A percentile compares a stretch with the other conserved stretches of the same genome.
These are phyloP conservation scores for Harlomillsia oculata DNA, from an alignment of 1,140 invertebrate genomes.

Conservation along the genomic window DNA sequence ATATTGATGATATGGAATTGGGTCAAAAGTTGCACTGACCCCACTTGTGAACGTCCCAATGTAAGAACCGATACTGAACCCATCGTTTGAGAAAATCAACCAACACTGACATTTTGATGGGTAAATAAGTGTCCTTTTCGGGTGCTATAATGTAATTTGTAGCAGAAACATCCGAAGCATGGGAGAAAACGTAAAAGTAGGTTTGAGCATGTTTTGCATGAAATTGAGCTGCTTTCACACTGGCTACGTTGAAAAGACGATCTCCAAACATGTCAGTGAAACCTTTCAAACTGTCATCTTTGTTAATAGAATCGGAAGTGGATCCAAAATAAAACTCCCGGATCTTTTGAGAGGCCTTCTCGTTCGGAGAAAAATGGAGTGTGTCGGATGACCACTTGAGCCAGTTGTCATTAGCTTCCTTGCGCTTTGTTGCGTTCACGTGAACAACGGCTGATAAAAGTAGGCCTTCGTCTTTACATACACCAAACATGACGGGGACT, in stretches of 20 bases:
- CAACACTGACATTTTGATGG: too few relatives aligned
- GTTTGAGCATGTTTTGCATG: conserved; percentile 8
- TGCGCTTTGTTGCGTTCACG: neutral
- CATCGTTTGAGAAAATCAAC: too few relatives aligned
- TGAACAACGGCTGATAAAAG: conserved; percentile 5
- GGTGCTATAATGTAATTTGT: too few relatives aligned
- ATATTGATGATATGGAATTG: too few relatives aligned
- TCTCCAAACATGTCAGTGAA: conserved; percentile 21
- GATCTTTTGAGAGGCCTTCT: conserved; percentile 1
- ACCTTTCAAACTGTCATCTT: conserved; percentile 1
- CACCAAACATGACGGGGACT: conserved; percentile 52
- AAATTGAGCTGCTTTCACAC: conserved; percentile 3
- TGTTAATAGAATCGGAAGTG: neutral
- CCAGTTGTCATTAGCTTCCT: conserved; percentile 5
- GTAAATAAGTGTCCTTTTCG: too few relatives aligned
- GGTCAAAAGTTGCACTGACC: too few relatives aligned
- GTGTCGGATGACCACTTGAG: neutral
- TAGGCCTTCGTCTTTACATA: conserved; percentile 40
- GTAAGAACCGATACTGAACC: too few relatives aligned
- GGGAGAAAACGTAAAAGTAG: conserved; percentile 11
- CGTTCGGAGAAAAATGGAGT: conserved; percentile 11
- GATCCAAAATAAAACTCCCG: conserved; percentile 9
- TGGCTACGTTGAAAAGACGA: conserved; percentile 6
- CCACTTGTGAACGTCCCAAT: too few relatives aligned
- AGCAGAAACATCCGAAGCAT: too few relatives aligned